Percentiles rank a stretch among this genome's conserved stretches.
phyloP scores from a whole-genome alignment of 1,140 invertebrate genomes.

The Anadara kagoshimensis region DNA sequence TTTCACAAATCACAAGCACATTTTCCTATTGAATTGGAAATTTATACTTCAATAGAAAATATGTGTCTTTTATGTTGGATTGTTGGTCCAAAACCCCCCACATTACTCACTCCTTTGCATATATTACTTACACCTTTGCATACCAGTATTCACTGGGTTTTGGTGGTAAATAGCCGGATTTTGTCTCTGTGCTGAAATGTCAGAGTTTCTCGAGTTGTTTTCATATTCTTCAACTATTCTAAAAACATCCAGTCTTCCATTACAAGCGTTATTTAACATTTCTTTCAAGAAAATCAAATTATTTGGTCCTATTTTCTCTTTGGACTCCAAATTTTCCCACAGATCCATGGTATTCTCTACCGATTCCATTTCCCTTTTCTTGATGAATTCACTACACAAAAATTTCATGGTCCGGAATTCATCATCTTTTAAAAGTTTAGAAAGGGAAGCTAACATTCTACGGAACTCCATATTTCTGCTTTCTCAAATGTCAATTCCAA shows the following conservation, averaged over 20 bases:
- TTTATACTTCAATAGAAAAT: no score
- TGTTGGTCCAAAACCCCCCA: no score
- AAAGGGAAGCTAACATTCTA: conserved; percentile 4
- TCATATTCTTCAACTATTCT: conserved; percentile 44
- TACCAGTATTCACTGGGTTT: no score
- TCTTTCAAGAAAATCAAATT: conserved; percentile 44
- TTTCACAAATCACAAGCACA: no score
- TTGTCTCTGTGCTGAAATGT: neutral
- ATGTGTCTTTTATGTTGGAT: no score
- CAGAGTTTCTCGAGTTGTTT: neutral
- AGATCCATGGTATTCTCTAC: conserved; percentile 43
- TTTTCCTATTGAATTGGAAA: no score
- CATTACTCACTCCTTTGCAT: no score
- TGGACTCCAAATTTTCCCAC: conserved; percentile 50
- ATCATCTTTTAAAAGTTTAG: conserved; percentile 1
- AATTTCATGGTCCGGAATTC: conserved; percentile 44
- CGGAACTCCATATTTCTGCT: conserved; percentile 4
- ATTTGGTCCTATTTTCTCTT: conserved; percentile 32
- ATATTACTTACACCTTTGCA: no score
- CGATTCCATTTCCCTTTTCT: conserved; percentile 44
- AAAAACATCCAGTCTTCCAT: conserved; percentile 43
- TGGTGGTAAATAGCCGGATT: no score
- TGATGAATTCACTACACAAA: conserved; percentile 48
- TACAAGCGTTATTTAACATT: conserved; percentile 38
- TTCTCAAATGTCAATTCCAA: neutral